Conservation (phyloP, 2,113 vertebrate species). For the Psephotus haematonotus region DNA sequence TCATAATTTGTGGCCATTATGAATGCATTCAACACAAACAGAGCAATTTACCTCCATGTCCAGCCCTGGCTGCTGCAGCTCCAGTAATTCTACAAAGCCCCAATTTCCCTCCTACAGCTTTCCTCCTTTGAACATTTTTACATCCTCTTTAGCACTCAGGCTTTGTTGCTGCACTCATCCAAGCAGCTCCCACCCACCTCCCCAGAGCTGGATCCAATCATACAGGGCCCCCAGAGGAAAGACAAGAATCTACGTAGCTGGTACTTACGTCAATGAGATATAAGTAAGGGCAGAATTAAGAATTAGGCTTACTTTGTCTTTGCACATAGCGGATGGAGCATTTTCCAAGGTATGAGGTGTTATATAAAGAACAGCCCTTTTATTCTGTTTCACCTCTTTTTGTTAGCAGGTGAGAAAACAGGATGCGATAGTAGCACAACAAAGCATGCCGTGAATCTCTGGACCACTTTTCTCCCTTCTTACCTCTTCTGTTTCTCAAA, state of each 20-base stretch:
- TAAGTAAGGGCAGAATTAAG: neutral
- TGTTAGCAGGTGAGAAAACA: neutral
- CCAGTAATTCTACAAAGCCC: neutral
- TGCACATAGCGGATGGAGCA: neutral
- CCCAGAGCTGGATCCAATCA: neutral
- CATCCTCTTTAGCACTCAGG: neutral
- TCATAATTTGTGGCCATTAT: neutral
- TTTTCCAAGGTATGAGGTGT: neutral
- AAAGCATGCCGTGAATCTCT: neutral
- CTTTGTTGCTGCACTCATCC: neutral
- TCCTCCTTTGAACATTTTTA: neutral
- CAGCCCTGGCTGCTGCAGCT: accelerated
- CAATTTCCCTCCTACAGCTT: neutral
- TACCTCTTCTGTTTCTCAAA: neutral
- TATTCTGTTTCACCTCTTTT: neutral
- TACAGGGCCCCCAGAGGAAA: neutral
- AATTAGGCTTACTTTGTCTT: neutral
- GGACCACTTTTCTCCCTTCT: neutral
- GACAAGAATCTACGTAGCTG: neutral
- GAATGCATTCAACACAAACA: neutral
- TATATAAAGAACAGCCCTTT: neutral
- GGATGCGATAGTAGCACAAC: neutral
- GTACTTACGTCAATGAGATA: neutral
- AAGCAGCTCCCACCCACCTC: slow-evolving; percentile 14
- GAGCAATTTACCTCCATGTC: neutral